Percentiles rank a stretch among this genome's conserved stretches.
Conservation (phyloP, 1,140 invertebrate genomes). For the Tetramorium parvispinum region DNA sequence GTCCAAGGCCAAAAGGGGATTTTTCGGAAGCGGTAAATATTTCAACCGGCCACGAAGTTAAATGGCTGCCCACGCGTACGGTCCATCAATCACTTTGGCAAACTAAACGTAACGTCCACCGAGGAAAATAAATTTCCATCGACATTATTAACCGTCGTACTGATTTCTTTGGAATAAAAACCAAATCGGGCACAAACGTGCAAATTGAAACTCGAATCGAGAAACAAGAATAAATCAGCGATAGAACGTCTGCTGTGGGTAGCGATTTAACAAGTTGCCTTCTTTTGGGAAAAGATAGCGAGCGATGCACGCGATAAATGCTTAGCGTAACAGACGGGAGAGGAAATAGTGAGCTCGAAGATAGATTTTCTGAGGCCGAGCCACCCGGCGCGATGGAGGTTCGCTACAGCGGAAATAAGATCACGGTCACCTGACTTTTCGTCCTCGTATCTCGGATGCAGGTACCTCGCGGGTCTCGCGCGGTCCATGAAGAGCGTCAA, state of each 20-base stretch:
- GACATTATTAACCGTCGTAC: background rate
- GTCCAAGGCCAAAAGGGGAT: slow-evolving; percentile 92
- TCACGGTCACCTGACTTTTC: slow-evolving; percentile 66
- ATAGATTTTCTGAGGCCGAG: slow-evolving; percentile 48
- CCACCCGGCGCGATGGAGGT: slow-evolving; percentile 48
- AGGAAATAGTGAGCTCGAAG: slow-evolving; percentile 36
- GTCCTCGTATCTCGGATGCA: slow-evolving; percentile 76
- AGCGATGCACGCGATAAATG: slow-evolving; percentile 27
- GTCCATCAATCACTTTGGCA: background rate
- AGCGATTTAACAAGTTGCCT: slow-evolving; percentile 65
- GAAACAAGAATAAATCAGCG: background rate
- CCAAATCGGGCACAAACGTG: background rate
- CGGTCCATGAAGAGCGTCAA: slow-evolving; percentile 72
- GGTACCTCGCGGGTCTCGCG: slow-evolving; percentile 70
- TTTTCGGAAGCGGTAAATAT: slow-evolving; percentile 93
- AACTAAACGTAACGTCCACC: background rate
- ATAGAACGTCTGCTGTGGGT: slow-evolving; percentile 44
- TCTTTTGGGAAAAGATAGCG: background rate
- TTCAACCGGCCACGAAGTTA: slow-evolving; percentile 84
- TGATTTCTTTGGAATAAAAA: background rate
- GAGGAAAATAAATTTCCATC: background rate
- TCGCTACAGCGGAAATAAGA: slow-evolving; percentile 48
- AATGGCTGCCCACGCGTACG: slow-evolving; percentile 65
- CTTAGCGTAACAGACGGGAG: slow-evolving; percentile 16
- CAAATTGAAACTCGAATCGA: background rate